A percentile compares a stretch with the other conserved stretches of the same genome.
phyloP scores from a whole-genome alignment of 2,888 invertebrate species.

The Torymus auratus region DNA sequence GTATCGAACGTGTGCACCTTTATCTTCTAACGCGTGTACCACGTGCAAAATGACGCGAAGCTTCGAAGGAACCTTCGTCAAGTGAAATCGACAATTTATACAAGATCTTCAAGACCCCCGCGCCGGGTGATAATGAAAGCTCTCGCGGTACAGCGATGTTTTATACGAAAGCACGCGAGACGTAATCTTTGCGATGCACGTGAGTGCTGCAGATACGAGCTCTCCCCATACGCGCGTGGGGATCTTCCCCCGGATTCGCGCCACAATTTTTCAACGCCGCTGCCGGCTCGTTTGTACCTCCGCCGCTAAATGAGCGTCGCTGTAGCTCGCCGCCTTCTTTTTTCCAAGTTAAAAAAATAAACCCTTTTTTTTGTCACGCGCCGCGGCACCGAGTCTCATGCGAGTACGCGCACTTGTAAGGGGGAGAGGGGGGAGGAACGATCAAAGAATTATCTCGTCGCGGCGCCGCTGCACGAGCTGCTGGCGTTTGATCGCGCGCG shows the following conservation, averaged over 20 bases:
- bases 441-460: constrained; percentile 74
- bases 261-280: constrained; percentile 61
- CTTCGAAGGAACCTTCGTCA: no score
- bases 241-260: constrained; percentile 57
- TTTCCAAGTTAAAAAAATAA: neutral
- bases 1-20: no score
- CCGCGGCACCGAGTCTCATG: constrained; percentile 48
- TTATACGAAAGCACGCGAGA: no score
- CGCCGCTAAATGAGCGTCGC: constrained; percentile 61
- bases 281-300: constrained; percentile 40
- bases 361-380: constrained; percentile 42
- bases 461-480: constrained; percentile 67
- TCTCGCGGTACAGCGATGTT: no score
- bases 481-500: constrained; percentile 69
- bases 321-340: constrained; percentile 25
- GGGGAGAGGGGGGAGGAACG: constrained; percentile 60
- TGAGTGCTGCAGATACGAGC: no score
- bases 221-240: neutral
- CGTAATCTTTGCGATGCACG: no score
- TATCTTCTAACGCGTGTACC: no score
- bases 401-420: constrained; percentile 22
- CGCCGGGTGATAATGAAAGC: no score
- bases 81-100: no score
- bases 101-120: no score
- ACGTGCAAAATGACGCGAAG: no score